Conservation (phyloP, 2,797 vertebrate genomes). For the Pachyuromys duprasi region DNA sequence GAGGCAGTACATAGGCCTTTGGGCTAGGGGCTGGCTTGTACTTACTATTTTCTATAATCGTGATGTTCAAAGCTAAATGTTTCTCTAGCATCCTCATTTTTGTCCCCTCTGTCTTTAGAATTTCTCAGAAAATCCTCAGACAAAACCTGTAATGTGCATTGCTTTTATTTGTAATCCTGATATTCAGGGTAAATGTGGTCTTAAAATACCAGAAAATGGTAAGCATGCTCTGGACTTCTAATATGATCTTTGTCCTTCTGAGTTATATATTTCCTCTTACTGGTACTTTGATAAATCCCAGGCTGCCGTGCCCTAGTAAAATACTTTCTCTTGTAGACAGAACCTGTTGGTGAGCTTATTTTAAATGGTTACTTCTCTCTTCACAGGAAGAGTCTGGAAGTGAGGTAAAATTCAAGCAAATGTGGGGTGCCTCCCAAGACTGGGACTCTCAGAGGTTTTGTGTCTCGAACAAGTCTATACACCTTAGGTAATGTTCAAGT, state of each 20-base stretch:
- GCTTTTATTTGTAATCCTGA: neutral
- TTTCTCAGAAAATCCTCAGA: neutral
- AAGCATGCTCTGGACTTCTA: neutral
- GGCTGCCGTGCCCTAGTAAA: neutral
- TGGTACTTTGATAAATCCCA: neutral
- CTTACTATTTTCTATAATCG: neutral
- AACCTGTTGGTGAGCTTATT: neutral
- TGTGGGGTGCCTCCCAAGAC: neutral
- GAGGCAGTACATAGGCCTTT: neutral
- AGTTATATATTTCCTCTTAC: neutral
- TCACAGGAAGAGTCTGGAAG: neutral
- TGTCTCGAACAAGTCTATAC: neutral
- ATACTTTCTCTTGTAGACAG: neutral
- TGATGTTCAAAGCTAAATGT: neutral
- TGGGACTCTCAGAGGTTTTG: neutral
- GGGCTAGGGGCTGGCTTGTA: neutral
- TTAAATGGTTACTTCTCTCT: neutral
- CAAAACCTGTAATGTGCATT: neutral
- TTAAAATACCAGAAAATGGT: neutral
- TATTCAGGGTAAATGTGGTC: neutral
- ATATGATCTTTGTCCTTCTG: neutral
- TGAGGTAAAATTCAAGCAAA: neutral
- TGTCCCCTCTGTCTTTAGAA: neutral
- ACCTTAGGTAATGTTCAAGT: neutral
- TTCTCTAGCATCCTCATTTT: neutral